Percentiles rank a stretch among this genome's conserved stretches.
phyloP scores from a whole-genome alignment of 37 sponge, comb jelly and placozoan species.

The Mnemiopsis leidyi region DNA sequence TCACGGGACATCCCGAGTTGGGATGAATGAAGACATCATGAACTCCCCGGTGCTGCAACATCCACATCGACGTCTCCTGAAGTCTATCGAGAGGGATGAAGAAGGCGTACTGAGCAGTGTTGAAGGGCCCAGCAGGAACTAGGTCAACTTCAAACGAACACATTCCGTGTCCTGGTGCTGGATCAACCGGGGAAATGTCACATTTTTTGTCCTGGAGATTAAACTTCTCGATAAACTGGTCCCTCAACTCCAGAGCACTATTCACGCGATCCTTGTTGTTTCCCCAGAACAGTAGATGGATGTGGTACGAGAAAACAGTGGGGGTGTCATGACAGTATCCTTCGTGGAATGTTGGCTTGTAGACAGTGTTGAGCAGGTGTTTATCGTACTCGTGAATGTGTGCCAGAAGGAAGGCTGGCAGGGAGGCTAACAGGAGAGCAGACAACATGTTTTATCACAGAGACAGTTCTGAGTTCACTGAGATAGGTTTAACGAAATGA shows the following conservation, averaged over 20 bases:
- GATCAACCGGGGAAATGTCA: not conserved
- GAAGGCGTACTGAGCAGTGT: not conserved
- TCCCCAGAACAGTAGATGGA: constrained; percentile 8
- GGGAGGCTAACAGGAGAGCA: not conserved
- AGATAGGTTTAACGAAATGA: too few species aligned
- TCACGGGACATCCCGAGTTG: not conserved
- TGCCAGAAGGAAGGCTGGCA: not conserved
- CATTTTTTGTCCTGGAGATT: not conserved
- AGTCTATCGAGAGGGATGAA: not conserved
- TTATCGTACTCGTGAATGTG: not conserved
- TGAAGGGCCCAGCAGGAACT: not conserved
- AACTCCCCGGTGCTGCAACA: not conserved
- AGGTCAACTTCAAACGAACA: not conserved
- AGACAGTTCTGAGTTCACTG: too few species aligned
- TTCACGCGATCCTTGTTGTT: not conserved
- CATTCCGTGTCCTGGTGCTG: not conserved
- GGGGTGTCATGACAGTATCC: not conserved
- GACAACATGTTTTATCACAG: too few species aligned
- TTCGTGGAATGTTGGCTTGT: not conserved
- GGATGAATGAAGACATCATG: constrained; percentile 32
- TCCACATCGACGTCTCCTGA: not conserved
- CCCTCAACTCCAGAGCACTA: not conserved
- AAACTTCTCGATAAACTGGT: not conserved
- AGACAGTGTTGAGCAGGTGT: not conserved
- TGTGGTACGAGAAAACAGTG: not conserved